These are phyloP conservation scores for Eurypyga helias DNA, from an alignment of 2,113 vertebrate genomes.

Conservation along the genomic window DNA sequence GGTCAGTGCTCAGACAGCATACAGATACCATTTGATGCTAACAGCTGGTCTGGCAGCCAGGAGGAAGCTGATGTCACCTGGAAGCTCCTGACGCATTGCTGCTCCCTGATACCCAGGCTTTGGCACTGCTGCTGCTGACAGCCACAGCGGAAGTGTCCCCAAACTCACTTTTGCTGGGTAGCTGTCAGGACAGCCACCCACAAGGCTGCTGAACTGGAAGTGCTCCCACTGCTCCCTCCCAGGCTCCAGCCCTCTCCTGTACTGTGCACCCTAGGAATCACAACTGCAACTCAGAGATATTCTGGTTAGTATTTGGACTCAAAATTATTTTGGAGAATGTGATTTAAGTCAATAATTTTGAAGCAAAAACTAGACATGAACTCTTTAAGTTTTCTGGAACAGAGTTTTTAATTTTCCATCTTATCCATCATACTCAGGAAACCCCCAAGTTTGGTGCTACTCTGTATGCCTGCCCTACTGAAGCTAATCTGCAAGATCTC, in stretches of 20 bases:
- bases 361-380: not conserved
- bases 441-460: not conserved
- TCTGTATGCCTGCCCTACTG: not conserved
- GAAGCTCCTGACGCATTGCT: not conserved
- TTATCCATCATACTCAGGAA: not conserved
- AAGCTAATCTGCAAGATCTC: not conserved
- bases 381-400: not conserved
- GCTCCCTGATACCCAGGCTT: not conserved
- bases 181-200: not conserved
- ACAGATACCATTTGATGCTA: not conserved
- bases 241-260: not conserved
- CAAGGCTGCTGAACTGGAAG: rapidly evolving
- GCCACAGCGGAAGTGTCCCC: not conserved
- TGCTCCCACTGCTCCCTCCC: not conserved
- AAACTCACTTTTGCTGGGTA: not conserved
- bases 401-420: not conserved
- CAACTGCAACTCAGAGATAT: rapidly evolving
- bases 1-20: not conserved
- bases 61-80: not conserved
- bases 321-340: not conserved
- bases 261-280: not conserved
- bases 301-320: not conserved
- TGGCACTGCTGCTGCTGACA: not conserved
- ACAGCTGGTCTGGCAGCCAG: not conserved
- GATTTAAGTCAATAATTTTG: not conserved